These are phyloP conservation scores for Clistopyga incitator DNA, from an alignment of 2,888 invertebrate species.

Conservation along the genomic window DNA sequence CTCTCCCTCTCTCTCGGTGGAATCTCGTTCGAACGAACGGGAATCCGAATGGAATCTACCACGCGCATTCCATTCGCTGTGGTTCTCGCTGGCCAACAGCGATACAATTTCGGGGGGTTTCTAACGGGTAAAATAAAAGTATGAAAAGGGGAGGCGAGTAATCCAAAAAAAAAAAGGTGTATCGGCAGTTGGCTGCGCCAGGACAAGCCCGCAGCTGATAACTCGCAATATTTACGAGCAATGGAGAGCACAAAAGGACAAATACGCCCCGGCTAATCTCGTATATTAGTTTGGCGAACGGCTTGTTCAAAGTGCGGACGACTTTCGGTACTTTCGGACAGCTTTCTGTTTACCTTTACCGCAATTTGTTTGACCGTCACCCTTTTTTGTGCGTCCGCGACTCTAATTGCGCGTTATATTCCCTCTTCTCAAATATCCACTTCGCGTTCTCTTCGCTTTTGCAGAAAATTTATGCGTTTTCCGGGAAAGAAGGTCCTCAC, in stretches of 20 bases:
- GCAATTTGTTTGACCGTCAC: not conserved
- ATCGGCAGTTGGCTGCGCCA: conserved; percentile 22
- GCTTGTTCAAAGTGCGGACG: not conserved
- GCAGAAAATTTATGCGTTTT: no score
- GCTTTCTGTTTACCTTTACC: not conserved
- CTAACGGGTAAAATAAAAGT: conserved; percentile 34
- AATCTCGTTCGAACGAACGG: conserved; percentile 58
- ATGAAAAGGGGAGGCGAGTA: not conserved
- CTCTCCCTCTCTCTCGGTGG: conserved; percentile 31
- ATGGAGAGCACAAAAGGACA: conserved; percentile 40
- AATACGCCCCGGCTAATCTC: conserved; percentile 23
- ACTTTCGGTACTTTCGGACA: conserved; percentile 6
- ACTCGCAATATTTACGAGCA: conserved; percentile 61
- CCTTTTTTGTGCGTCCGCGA: not conserved
- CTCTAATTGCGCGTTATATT: no score
- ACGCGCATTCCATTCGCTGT: conserved; percentile 55
- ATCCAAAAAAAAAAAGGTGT: conserved; percentile 50
- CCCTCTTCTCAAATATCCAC: no score
- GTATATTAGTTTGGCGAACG: conserved; percentile 26
- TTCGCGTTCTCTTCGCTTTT: no score
- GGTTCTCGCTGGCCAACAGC: conserved; percentile 32
- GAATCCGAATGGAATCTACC: conserved; percentile 67
- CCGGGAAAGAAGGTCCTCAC: no score
- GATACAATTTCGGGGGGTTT: conserved; percentile 62
- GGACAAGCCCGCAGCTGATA: conserved; percentile 39